Base-by-base conservation (phyloP, 2,797 vertebrate genomes). In the Thaleichthys pacificus region DNA sequence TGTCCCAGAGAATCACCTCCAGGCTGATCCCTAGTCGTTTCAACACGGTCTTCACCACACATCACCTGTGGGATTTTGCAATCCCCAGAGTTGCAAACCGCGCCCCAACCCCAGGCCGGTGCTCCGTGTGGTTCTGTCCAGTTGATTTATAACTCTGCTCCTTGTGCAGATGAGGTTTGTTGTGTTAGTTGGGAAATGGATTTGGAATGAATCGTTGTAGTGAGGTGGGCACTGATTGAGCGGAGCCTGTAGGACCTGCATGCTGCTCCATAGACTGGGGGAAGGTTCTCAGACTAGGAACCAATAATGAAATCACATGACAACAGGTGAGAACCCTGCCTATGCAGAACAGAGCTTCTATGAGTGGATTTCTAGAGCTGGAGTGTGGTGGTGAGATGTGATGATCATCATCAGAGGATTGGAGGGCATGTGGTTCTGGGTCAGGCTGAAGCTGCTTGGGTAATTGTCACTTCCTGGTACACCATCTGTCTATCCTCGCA, bases 1-100 rank as follows among this genome's bases (percentile, higher is more conserved):
- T 72, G 78, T 78, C 81, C 84, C 64, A 78, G 71, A 82, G 75
- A 86, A 81, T 60, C 66, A 85, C 80, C 87, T 86, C 80, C 63
- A 76, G 76, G 78, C 76, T 72, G 73, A 82, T 77, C 73, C 75
- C 54, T 73, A 42, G 62, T 3, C 56, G 73, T 35, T 68, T 35
- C 74, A 61, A 2, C 24, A 47, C 51, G 30, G 35, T 66, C 69
- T 64, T 32, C 71, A 51, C 56, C 54, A 78, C 77, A 71, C 69
- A 81, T 73, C 69, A 82, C 19, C 26, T 17, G 66, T 60, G 61
- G 73, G 69, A 79, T 84, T 82, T 84, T 85, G 61, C 68, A 75
- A 75, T 19, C 22, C 3, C 70, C 61, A 14, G 24, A 76, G 77
- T 73, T 68, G 66, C 82, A 84, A 80, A 83, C 86, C 73, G 76